phyloP scores from a whole-genome alignment of 2,888 invertebrate genomes.

The Alentia gelatinosa region DNA sequence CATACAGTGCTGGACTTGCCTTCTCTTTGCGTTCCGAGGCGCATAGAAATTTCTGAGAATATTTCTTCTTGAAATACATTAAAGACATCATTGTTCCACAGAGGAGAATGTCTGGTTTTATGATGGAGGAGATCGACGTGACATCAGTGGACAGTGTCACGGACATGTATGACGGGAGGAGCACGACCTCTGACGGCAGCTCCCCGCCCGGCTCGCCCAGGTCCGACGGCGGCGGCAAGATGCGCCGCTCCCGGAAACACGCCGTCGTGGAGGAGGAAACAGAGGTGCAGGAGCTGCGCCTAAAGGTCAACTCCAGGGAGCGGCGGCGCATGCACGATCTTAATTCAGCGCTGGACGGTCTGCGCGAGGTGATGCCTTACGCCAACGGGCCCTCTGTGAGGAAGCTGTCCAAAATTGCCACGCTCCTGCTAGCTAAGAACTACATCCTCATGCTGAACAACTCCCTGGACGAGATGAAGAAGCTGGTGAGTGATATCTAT shows the following conservation, averaged over 20 bases:
- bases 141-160: not conserved
- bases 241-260: not conserved
- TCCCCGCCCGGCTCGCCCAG: not conserved
- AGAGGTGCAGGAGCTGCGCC: constrained; percentile 75
- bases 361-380: constrained; percentile 81
- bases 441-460: constrained; percentile 79
- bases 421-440: constrained; percentile 78
- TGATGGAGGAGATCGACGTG: constrained; percentile 51
- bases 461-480: constrained; percentile 80
- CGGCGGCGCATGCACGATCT: constrained; percentile 82
- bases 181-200: constrained; percentile 41
- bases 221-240: constrained; percentile 6
- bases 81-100: no score
- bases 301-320: constrained; percentile 82
- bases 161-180: not conserved
- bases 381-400: constrained; percentile 79
- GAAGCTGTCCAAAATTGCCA: constrained; percentile 80
- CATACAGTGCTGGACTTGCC: no score
- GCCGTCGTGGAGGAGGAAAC: constrained; percentile 63
- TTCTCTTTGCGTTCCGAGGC: no score
- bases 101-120: not conserved
- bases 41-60: no score
- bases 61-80: no score
- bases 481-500: constrained; percentile 77
- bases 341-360: constrained; percentile 80